These are phyloP conservation scores for Gambusia affinis DNA, from an alignment of 2,113 vertebrate species.

Conservation along the genomic window DNA sequence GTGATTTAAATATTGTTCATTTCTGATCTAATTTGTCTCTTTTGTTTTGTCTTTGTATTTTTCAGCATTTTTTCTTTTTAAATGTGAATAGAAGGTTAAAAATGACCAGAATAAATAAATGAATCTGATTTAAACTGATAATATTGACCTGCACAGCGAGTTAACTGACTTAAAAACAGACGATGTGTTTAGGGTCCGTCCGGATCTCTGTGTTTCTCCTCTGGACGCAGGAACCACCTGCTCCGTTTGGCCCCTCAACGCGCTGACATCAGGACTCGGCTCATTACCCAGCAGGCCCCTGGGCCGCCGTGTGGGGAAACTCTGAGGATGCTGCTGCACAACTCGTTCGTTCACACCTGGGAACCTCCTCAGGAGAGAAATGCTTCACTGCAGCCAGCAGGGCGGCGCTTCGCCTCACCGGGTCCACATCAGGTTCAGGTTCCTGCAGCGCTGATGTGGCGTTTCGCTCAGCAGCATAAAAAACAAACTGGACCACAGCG, in stretches of 20 bases:
- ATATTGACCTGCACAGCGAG: no score
- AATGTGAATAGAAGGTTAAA: no score
- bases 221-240: constrained; percentile 29
- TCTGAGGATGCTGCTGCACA: no score
- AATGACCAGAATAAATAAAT: no score
- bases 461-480: neutral
- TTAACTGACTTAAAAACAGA: neutral
- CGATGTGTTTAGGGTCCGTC: neutral
- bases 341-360: neutral
- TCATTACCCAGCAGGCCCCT: neutral
- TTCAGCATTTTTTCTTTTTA: no score
- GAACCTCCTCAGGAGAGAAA: neutral
- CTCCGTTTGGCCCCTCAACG: constrained; percentile 7
- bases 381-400: neutral
- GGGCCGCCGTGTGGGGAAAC: no score
- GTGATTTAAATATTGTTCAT: no score
- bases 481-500: no score
- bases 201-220: neutral
- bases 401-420: neutral
- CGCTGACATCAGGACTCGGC: neutral
- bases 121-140: no score
- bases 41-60: no score
- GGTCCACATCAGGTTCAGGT: no score
- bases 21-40: no score
- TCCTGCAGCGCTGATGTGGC: neutral